Conservation (phyloP, 1,140 invertebrate genomes). For the Cydia splendana region DNA sequence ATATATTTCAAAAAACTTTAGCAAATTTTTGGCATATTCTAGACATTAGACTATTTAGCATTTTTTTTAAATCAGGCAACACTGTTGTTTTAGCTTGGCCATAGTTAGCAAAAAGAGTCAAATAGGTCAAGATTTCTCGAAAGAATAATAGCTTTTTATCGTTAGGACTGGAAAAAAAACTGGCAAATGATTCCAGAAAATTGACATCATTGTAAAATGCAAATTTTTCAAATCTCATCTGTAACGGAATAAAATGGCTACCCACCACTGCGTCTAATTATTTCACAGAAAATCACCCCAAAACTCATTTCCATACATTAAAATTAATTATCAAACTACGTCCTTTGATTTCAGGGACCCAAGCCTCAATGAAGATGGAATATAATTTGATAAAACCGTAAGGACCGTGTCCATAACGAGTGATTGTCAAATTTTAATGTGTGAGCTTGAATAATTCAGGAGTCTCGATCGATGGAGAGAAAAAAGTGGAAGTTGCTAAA, state of each 20-base stretch:
- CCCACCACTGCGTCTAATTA: conserved; percentile 11
- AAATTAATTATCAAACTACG: conserved; percentile 31
- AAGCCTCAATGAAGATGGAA: conserved; percentile 1
- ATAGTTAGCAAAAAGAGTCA: too few species aligned
- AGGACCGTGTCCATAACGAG: background rate
- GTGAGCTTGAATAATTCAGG: conserved; percentile 10
- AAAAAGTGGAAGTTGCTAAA: background rate
- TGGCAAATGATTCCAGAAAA: background rate
- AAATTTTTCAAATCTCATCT: conserved; percentile 24
- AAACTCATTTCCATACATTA: conserved; percentile 32
- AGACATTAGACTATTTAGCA: too few species aligned
- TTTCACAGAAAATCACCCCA: conserved; percentile 26
- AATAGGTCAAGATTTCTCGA: too few species aligned
- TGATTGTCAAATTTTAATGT: conserved; percentile 29
- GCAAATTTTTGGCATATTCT: too few species aligned
- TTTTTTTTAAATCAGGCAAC: too few species aligned
- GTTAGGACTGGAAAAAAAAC: background rate
- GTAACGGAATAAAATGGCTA: conserved; percentile 2
- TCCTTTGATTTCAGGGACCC: conserved; percentile 12
- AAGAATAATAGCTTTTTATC: too few species aligned
- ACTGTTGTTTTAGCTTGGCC: too few species aligned
- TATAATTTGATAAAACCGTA: conserved; percentile 23
- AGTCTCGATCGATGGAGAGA: background rate
- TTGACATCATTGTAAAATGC: conserved; percentile 18
- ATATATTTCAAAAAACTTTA: too few species aligned